Percentiles rank a stretch among this genome's conserved stretches.
Conservation (phyloP, 2,113 vertebrate species). For the Marmota flaviventris region DNA sequence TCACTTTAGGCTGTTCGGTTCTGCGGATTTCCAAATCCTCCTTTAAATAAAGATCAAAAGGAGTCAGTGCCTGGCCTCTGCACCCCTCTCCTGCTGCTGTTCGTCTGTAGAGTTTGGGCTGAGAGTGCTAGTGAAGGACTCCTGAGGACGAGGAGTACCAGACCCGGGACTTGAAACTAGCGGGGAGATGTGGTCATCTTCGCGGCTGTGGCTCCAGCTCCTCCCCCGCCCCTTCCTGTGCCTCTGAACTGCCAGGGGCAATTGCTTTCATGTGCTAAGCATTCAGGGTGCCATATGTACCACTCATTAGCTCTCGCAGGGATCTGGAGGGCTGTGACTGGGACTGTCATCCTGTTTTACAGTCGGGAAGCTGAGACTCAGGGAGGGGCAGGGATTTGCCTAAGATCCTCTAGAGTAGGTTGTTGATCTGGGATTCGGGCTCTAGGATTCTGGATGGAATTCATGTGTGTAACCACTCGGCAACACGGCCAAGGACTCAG, state of each 20-base stretch:
- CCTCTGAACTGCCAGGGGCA: background rate
- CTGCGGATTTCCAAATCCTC: constrained; percentile 79
- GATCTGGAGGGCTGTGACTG: fast-evolving
- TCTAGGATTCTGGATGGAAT: background rate
- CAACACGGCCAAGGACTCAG: background rate
- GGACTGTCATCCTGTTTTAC: fast-evolving
- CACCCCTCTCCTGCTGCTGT: constrained; percentile 41
- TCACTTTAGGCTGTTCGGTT: constrained; percentile 46
- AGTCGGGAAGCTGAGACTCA: background rate
- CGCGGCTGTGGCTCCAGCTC: background rate
- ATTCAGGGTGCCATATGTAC: fast-evolving
- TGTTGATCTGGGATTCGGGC: background rate
- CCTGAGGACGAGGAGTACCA: background rate
- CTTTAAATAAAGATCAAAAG: constrained; percentile 84
- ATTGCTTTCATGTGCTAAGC: fast-evolving
- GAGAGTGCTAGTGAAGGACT: constrained; percentile 50
- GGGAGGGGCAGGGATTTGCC: background rate
- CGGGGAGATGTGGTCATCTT: background rate
- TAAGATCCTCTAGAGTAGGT: background rate
- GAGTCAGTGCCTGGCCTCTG: constrained; percentile 64
- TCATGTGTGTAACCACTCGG: fast-evolving
- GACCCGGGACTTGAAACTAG: background rate
- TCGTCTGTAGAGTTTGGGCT: background rate
- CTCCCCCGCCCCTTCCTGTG: background rate
- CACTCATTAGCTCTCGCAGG: background rate